phyloP scores from a whole-genome alignment of 2,113 vertebrate genomes.

The Natator depressus region DNA sequence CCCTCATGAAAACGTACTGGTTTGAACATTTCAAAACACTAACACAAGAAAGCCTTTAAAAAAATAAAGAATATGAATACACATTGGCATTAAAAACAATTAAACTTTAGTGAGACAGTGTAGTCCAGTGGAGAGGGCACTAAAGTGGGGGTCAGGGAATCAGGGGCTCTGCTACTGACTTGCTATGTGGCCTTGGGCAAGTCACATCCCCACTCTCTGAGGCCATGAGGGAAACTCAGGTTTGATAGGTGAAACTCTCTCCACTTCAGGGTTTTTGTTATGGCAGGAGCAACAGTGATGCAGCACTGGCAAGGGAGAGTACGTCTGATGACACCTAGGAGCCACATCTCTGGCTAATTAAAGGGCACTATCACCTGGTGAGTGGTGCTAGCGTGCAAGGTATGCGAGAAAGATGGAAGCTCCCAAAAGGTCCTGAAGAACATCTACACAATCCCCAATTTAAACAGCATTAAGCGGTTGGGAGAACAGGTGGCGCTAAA shows the following conservation, averaged over 20 bases:
- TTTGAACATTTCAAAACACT: neutral
- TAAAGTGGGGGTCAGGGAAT: neutral
- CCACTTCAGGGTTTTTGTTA: neutral
- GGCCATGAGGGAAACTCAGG: neutral
- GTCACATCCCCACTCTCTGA: neutral
- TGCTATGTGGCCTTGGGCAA: neutral
- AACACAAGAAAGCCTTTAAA: neutral
- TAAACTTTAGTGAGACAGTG: neutral
- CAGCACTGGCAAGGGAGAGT: neutral
- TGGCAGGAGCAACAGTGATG: neutral
- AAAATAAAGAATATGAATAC: neutral
- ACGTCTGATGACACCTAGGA: neutral
- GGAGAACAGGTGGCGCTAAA: constrained; percentile 2
- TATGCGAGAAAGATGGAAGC: neutral
- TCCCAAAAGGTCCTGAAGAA: neutral
- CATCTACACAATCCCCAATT: neutral
- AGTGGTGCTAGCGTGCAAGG: neutral
- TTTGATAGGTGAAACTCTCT: neutral
- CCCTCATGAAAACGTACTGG: neutral
- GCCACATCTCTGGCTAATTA: neutral
- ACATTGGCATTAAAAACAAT: neutral
- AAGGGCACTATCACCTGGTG: neutral
- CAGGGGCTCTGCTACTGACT: neutral
- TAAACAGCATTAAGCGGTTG: neutral
- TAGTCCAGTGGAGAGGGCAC: neutral